Percentiles rank a stretch among this genome's conserved stretches.
Evolutionary conservation across 2,797 vertebrate species (phyloP).

Genomic region (Cyprinella venusta): DNA sequence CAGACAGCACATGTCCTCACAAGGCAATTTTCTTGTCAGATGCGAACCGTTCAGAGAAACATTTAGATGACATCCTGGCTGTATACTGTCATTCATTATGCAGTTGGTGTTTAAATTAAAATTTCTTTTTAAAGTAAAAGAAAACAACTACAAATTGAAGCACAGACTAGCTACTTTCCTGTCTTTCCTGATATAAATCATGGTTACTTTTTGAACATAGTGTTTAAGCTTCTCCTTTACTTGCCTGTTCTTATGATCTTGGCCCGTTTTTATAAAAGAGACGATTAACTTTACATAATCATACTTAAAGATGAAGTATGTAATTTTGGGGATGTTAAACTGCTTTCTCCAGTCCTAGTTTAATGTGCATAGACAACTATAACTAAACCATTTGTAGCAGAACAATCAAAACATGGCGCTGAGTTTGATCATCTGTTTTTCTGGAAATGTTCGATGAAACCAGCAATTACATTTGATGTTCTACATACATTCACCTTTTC

Average conservation of each 20-base stretch:
- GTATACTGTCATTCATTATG: slow-evolving; percentile 46
- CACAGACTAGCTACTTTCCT: slow-evolving; percentile 18
- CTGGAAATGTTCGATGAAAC: not conserved
- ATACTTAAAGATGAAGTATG: not conserved
- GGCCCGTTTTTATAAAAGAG: not conserved
- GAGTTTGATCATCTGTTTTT: not conserved
- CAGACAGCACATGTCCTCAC: slow-evolving; percentile 36
- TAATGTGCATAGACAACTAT: not conserved
- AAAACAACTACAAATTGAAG: slow-evolving; percentile 15
- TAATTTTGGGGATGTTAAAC: not conserved
- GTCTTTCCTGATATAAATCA: slow-evolving; percentile 19
- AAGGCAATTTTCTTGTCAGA: slow-evolving; percentile 50
- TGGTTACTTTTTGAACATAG: not conserved
- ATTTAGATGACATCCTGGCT: slow-evolving; percentile 44
- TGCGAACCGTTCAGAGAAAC: slow-evolving; percentile 15
- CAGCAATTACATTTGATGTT: not conserved
- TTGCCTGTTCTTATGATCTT: slow-evolving; percentile 7
- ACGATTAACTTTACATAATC: not conserved
- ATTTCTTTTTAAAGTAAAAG: slow-evolving; percentile 35
- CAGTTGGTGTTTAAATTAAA: slow-evolving; percentile 35
- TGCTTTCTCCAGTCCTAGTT: not conserved
- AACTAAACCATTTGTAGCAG: not conserved
- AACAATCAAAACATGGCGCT: not conserved
- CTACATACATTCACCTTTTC: not conserved
- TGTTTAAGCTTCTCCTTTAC: slow-evolving; percentile 11